Evolutionary conservation across 2,888 invertebrate species (phyloP).

Genomic region (Villa cingulata): DNA sequence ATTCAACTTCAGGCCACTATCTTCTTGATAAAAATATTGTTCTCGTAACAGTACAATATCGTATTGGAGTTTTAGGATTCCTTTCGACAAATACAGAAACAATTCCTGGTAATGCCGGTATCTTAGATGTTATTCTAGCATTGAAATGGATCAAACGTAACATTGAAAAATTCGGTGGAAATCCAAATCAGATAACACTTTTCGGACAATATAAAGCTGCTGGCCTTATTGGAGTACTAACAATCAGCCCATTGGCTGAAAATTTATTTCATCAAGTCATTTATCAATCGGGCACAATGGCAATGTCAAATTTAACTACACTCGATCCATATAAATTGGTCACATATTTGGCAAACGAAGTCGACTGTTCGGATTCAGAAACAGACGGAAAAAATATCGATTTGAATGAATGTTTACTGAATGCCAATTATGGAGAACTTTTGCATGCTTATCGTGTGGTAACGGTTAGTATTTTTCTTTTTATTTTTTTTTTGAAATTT

Average conservation of each 20-base stretch:
- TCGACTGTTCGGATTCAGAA: not conserved
- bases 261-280: constrained; percentile 35
- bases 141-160: constrained; percentile 34
- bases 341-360: not conserved
- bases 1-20: constrained; percentile 17
- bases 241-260: constrained; percentile 26
- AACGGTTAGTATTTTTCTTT: no score
- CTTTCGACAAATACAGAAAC: constrained; percentile 33
- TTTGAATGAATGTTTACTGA: not conserved
- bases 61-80: constrained; percentile 35
- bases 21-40: constrained; percentile 29
- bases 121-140: constrained; percentile 34
- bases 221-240: constrained; percentile 29
- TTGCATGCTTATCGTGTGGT: constrained; percentile 15
- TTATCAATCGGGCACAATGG: constrained; percentile 34
- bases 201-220: constrained; percentile 37
- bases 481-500: no score
- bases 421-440: not conserved
- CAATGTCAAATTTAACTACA: constrained; percentile 34
- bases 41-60: constrained; percentile 30
- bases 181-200: constrained; percentile 31
- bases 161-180: constrained; percentile 34
- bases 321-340: constrained; percentile 20
- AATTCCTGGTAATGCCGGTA: constrained; percentile 36
- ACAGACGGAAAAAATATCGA: not conserved